Conservation (phyloP, 2,888 invertebrate genomes). For the Schizaphis graminum region DNA sequence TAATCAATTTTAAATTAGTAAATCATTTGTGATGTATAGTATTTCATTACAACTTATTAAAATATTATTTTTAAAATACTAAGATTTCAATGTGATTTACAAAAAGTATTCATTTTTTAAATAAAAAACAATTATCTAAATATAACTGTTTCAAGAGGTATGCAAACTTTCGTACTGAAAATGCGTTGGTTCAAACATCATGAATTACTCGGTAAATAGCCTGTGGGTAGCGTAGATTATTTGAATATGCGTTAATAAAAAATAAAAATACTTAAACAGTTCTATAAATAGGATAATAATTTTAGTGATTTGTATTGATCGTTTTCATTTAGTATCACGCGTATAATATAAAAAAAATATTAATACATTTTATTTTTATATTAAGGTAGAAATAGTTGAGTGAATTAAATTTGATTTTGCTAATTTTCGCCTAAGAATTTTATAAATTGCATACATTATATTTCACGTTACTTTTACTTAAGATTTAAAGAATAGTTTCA, state of each 20-base stretch:
- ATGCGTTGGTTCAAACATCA: background rate
- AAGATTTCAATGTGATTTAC: background rate
- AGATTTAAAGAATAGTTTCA: no score
- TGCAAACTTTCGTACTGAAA: no score
- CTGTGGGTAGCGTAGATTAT: background rate
- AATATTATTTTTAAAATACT: background rate
- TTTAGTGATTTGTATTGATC: background rate
- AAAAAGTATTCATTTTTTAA: background rate
- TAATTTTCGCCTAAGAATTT: no score
- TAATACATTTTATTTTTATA: background rate
- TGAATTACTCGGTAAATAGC: background rate
- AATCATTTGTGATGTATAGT: background rate
- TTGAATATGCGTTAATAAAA: background rate
- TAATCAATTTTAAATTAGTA: background rate
- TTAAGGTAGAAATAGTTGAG: background rate
- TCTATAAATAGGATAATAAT: background rate
- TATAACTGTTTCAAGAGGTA: background rate
- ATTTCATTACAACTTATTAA: background rate
- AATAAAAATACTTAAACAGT: background rate
- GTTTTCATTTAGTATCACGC: background rate
- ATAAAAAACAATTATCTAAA: background rate
- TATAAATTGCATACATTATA: no score
- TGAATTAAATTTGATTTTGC: no score
- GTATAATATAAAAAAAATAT: background rate
- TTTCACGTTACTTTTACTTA: no score